Evolutionary conservation across 2,113 vertebrate genomes (phyloP).

Genomic region (Brachirus orientalis): DNA sequence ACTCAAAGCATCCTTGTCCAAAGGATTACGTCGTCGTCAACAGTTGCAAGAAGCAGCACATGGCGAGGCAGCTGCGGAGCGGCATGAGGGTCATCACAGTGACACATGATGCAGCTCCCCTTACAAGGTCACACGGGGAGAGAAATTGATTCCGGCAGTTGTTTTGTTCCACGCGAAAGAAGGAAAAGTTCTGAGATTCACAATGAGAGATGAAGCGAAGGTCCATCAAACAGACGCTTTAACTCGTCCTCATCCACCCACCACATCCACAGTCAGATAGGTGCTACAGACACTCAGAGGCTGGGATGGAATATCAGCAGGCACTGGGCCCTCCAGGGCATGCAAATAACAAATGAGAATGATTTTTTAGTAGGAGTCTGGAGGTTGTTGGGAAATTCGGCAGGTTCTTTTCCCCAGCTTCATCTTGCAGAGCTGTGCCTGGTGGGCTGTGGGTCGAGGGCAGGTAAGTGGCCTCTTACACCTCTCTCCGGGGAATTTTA

Average conservation of each 20-base stretch:
- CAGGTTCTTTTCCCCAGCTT: neutral
- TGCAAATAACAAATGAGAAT: slow-evolving; percentile 39
- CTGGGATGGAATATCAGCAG: slow-evolving; percentile 24
- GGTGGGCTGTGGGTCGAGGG: slow-evolving; percentile 43
- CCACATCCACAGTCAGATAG: slow-evolving; percentile 32
- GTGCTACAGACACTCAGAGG: slow-evolving; percentile 10
- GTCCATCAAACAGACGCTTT: slow-evolving; percentile 29
- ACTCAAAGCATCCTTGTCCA: slow-evolving; percentile 12
- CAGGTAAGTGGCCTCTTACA: slow-evolving; percentile 13
- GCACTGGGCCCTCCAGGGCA: slow-evolving; percentile 21
- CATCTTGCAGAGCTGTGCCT: neutral
- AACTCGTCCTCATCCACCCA: slow-evolving; percentile 45
- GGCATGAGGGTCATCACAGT: slow-evolving; percentile 17
- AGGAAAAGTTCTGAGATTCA: slow-evolving; percentile 18
- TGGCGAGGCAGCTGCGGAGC: no score
- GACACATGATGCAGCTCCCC: slow-evolving; percentile 19
- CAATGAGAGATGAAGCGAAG: slow-evolving; percentile 35
- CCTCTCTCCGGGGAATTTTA: slow-evolving; percentile 32
- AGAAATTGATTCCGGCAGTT: slow-evolving; percentile 11
- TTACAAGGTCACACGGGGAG: slow-evolving; percentile 15
- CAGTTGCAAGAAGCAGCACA: slow-evolving; percentile 26
- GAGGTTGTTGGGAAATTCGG: slow-evolving; percentile 34
- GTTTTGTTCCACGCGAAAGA: slow-evolving; percentile 14
- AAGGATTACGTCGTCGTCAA: slow-evolving; percentile 23
- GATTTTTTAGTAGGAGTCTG: slow-evolving; percentile 31